phyloP scores from a whole-genome alignment of 1,140 invertebrate genomes.

The Physella acuta region DNA sequence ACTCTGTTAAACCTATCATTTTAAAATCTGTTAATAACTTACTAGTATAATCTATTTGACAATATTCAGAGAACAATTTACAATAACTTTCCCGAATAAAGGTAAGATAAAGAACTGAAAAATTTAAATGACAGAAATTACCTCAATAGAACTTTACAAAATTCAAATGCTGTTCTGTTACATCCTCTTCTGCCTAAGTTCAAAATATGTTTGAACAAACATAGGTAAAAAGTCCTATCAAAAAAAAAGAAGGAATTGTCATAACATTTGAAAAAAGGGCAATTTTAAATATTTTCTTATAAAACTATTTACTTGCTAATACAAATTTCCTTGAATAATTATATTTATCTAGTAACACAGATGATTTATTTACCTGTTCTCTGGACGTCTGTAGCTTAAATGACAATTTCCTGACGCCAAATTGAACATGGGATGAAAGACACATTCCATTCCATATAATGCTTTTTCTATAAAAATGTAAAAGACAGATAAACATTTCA shows the following conservation, averaged over 20 bases:
- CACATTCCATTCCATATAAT: conserved; percentile 75
- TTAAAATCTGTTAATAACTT: not conserved
- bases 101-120: too few relatives aligned
- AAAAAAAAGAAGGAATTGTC: conserved; percentile 18
- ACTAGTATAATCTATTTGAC: too few relatives aligned
- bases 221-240: conserved; percentile 76
- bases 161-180: conserved; percentile 61
- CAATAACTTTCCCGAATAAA: too few relatives aligned
- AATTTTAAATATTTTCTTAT: not conserved
- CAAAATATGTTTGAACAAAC: conserved; percentile 81
- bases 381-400: conserved; percentile 78
- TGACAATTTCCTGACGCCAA: conserved; percentile 74
- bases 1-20: not conserved
- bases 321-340: not conserved
- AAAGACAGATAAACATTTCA: too few relatives aligned
- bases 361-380: conserved; percentile 69
- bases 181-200: conserved; percentile 76
- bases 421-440: conserved; percentile 81
- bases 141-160: conserved; percentile 62
- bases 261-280: not conserved
- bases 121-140: conserved; percentile 34
- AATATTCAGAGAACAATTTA: too few relatives aligned
- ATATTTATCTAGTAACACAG: conserved; percentile 1
- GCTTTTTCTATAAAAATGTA: conserved; percentile 69
- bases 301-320: not conserved